Base-by-base conservation (phyloP, 2,888 invertebrate genomes). In the Desoria tigrina region DNA sequence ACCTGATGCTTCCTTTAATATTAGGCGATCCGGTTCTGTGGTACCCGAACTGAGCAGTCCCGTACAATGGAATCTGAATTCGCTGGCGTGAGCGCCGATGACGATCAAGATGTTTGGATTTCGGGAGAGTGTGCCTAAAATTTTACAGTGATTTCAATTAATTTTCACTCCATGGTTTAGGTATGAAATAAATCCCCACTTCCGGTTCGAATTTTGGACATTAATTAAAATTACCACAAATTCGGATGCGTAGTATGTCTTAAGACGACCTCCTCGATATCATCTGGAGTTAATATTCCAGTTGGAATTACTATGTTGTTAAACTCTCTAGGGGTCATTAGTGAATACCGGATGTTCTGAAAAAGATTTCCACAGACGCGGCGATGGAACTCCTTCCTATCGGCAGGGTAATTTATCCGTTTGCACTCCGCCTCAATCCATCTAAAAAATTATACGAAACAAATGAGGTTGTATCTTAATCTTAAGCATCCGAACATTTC, bases 321-420 rank as follows among this genome's bases (percentile, higher is more conserved):
- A 49, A 69, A 66, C 26, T 69, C 69, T 32, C 63, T 69, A 14
- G 66, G 63, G 6, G 65, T 66, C 69, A 69, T 69, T 58, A 61
- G 53, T 2, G 63, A 26, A 42, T 65, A 69, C 9, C 69, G 42
- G 14, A 69, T 65, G 42, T 69, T 65, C 11, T 42, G 42, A 49
- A 66, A 69, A 4, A 69, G 58, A n/a, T 61, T 27, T 21, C 69
- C 69, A 27, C 63, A 63, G 1, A 69, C 66, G 3, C 65, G 32
- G 7, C 66, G 66, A 45, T 61, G 60, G 56, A 66, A 61, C 24
- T 69, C 69, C 37, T 66, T 69, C 26, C 62, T 55, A 16, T 66
- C 69, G 16, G 63, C 18, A 7, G 69, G 69, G 24, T 69, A 69
- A 21, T 56, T 45, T 2, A 65, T 50, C 2, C 63, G 42, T 16